A percentile compares a stretch with the other conserved stretches of the same genome.
phyloP scores from a whole-genome alignment of 64 coral and sea anemone genomes.

The Actinia tenebrosa region DNA sequence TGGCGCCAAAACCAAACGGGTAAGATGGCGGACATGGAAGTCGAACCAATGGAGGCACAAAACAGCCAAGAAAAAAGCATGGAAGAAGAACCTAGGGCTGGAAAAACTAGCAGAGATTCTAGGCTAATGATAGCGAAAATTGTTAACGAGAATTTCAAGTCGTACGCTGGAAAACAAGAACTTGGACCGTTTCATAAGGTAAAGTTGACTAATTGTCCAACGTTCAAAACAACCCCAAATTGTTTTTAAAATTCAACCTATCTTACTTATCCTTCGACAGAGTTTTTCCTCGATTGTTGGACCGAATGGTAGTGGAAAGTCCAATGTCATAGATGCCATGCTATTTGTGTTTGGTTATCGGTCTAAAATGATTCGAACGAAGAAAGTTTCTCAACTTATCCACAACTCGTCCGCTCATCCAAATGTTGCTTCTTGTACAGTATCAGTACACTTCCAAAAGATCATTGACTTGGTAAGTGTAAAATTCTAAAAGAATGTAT shows the following conservation, averaged over 20 bases:
- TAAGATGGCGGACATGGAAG: conserved; percentile 14
- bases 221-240: neutral
- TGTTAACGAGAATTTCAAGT: conserved; percentile 98
- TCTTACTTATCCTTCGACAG: conserved; percentile 29
- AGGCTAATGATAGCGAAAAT: conserved; percentile 98
- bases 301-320: conserved; percentile 98
- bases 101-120: conserved; percentile 13
- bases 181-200: conserved; percentile 99
- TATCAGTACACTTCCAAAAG: conserved; percentile 88
- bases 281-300: conserved; percentile 98
- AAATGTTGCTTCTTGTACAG: conserved; percentile 80
- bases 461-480: conserved; percentile 92
- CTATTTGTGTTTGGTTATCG: conserved; percentile 98
- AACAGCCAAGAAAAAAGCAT: conserved; percentile 5
- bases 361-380: conserved; percentile 97
- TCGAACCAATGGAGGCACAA: conserved; percentile 31
- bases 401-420: conserved; percentile 92
- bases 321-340: conserved; percentile 98
- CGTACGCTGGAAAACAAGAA: conserved; percentile 85
- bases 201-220: neutral
- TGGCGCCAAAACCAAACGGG: conserved; percentile 38
- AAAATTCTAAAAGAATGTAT: neutral
- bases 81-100: conserved; percentile 25
- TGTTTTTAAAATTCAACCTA: neutral
- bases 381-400: conserved; percentile 94